Base-by-base conservation (phyloP, 2,888 invertebrate genomes). In the Orthonychiurus folsomi region DNA sequence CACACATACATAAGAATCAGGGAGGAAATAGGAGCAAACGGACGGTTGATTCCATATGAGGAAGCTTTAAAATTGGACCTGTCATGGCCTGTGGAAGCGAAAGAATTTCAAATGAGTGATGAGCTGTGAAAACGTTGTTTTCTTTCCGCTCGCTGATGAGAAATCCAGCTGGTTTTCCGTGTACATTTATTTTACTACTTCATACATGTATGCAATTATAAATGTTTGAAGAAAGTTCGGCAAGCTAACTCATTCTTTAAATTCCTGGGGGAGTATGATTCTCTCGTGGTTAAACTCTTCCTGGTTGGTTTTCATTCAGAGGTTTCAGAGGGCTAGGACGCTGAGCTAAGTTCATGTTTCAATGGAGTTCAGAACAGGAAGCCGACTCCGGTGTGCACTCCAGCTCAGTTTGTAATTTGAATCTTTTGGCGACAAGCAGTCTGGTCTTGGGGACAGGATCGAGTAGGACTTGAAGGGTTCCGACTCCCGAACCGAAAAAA, bases 121-220 rank as follows among this genome's bases (percentile, higher is more conserved):
- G 72, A 72, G 68, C 64, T 69, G 63, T 37, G 68, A 63, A 65
- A 52, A 63, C 62, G 65, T 64, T 72, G 65, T 70, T 70, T 70
- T 69, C 66, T 68, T 70, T 69, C 66, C 66, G 62, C 61, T 63
- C 28, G 56, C 56, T 72, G 66, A 72, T 72, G 72, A 69, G 69
- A 68, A 63, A 64, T 62, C 69, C 72, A 70, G 70, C 9, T 15
- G 15, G 15, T 37, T 37, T 37, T 37, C 37, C 37, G 5, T 37
- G 15, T n/a, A n/a, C n/a, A n/a, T n/a, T n/a, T n/a, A n/a, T n/a
- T n/a, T 15, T 37, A 37, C 37, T 37, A 37, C 37, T 37, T n/a
- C n/a, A n/a, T n/a, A n/a, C n/a, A n/a, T n/a, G n/a, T n/a, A n/a
- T n/a, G n/a, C n/a, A 37, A 37, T 37, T 37, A 9, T 37, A 37